Percentiles rank a stretch among this genome's conserved stretches.
Evolutionary conservation across 2,888 invertebrate species (phyloP).

Genomic region (Monochamus alternatus): DNA sequence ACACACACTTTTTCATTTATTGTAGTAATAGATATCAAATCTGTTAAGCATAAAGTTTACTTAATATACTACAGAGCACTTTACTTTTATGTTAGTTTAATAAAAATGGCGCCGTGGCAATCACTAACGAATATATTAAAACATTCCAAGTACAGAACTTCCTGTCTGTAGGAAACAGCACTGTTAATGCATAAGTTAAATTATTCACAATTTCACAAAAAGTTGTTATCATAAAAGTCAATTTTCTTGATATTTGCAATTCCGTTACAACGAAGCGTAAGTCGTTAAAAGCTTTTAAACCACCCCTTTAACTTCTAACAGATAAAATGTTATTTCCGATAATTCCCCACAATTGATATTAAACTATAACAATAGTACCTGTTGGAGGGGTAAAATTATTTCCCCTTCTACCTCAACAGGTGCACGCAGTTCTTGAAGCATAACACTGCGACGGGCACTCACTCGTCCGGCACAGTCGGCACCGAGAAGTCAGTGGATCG

Average conservation of each 20-base stretch:
- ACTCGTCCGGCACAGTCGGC: conserved; percentile 72
- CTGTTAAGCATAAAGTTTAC: too few relatives aligned
- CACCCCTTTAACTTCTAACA: conserved; percentile 49
- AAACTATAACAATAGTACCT: conserved; percentile 67
- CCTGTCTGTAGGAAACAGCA: neutral
- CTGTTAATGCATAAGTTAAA: neutral
- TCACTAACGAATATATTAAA: too few relatives aligned
- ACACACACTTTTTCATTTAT: too few relatives aligned
- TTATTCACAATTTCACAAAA: neutral
- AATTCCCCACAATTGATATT: conserved; percentile 55
- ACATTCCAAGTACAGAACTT: too few relatives aligned
- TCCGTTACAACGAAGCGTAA: conserved; percentile 27
- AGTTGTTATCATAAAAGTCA: neutral
- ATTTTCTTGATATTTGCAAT: conserved; percentile 1
- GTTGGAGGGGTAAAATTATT: conserved; percentile 65
- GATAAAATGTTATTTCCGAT: conserved; percentile 55
- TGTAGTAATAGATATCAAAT: too few relatives aligned
- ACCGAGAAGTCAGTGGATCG: conserved; percentile 65
- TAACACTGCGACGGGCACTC: conserved; percentile 70
- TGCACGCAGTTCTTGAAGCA: conserved; percentile 72
- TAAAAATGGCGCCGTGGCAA: too few relatives aligned
- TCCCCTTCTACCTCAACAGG: conserved; percentile 69
- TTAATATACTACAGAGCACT: too few relatives aligned
- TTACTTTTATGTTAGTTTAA: too few relatives aligned
- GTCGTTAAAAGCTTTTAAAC: conserved; percentile 49